phyloP scores from a whole-genome alignment of 2,797 vertebrate genomes.

The Rachycentron canadum region DNA sequence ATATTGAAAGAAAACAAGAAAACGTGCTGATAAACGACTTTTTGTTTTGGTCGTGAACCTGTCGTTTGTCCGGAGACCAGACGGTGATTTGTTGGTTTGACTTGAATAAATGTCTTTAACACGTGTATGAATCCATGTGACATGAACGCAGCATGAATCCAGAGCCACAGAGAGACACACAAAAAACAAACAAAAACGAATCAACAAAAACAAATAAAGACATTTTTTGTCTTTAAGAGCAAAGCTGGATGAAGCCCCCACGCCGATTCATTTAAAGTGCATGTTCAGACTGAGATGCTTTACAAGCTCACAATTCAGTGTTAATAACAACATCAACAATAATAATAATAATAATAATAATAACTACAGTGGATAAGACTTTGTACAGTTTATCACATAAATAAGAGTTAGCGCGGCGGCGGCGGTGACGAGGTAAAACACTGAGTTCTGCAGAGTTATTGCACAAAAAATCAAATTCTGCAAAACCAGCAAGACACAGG shows the following conservation, averaged over 20 bases:
- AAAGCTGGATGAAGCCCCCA: conserved; percentile 9
- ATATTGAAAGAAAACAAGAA: too few species aligned
- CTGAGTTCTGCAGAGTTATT: conserved; percentile 46
- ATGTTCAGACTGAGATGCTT: conserved; percentile 62
- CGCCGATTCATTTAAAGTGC: conserved; percentile 73
- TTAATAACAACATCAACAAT: conserved; percentile 34
- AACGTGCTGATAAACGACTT: too few species aligned
- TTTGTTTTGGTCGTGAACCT: too few species aligned
- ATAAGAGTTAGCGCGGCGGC: conserved; percentile 47
- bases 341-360: conserved; percentile 28
- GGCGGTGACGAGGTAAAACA: conserved; percentile 31
- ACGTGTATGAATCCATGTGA: not conserved
- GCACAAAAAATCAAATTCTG: conserved; percentile 59
- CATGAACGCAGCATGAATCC: conserved; percentile 21
- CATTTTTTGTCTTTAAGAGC: conserved; percentile 2
- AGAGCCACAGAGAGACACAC: not conserved
- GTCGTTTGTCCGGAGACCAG: too few species aligned
- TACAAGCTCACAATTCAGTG: conserved; percentile 51
- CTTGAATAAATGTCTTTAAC: not conserved
- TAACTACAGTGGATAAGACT: conserved; percentile 48
- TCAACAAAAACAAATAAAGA: not conserved
- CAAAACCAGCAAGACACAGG: conserved; percentile 34
- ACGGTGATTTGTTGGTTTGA: not conserved
- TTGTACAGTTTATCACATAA: conserved; percentile 61
- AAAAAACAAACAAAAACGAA: not conserved